phyloP scores from a whole-genome alignment of 2,797 vertebrate genomes.

The Artibeus lituratus region DNA sequence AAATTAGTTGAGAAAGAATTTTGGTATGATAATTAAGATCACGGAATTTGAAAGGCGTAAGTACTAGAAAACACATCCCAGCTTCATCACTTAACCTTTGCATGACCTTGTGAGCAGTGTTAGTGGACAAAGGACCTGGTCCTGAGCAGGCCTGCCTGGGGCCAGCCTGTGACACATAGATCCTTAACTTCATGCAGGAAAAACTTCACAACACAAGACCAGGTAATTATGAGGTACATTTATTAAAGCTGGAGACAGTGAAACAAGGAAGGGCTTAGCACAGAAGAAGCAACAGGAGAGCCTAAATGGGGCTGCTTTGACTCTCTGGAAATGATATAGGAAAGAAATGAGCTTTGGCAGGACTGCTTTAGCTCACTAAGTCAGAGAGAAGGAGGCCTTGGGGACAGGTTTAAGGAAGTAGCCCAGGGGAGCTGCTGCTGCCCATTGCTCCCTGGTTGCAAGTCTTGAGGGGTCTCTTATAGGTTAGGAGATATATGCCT shows the following conservation, averaged over 20 bases:
- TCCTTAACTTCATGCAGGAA: neutral
- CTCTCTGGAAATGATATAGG: neutral
- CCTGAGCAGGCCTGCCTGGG: neutral
- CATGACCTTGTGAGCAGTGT: neutral
- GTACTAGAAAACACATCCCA: neutral
- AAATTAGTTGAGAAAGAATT: neutral
- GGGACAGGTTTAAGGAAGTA: neutral
- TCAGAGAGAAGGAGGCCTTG: neutral
- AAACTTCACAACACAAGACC: neutral
- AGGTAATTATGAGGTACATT: neutral
- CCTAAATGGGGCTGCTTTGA: neutral
- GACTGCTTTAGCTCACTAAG: neutral
- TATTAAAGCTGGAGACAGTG: neutral
- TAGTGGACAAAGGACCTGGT: neutral
- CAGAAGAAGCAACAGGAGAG: neutral
- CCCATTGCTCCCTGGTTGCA: neutral
- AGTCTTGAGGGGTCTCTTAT: neutral
- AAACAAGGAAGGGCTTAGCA: neutral
- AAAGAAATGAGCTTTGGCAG: neutral
- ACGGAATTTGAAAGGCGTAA: neutral
- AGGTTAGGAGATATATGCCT: neutral
- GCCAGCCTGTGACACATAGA: neutral
- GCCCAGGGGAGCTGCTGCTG: neutral
- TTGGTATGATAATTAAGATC: constrained; percentile 30
- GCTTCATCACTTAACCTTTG: neutral